phyloP scores from a whole-genome alignment of 1,140 invertebrate genomes.

The Asbolus verrucosus region DNA sequence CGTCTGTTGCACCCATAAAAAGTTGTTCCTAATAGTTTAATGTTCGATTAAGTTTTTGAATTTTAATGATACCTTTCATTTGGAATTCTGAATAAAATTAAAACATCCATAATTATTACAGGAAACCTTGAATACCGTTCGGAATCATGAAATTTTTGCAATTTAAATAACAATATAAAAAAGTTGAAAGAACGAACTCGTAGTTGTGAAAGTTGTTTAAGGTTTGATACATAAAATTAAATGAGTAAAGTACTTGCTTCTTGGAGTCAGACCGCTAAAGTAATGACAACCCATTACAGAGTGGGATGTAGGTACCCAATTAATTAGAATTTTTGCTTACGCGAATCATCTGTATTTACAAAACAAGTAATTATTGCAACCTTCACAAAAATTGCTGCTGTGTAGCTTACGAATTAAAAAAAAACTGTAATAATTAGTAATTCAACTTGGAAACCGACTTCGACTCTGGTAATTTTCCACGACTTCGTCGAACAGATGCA shows the following conservation, averaged over 20 bases:
- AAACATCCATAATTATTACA: constrained; percentile 7
- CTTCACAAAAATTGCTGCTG: not conserved
- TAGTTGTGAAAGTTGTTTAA: constrained; percentile 31
- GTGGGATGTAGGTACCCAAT: too few species aligned
- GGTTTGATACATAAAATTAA: not conserved
- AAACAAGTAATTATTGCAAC: not conserved
- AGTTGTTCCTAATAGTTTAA: too few species aligned
- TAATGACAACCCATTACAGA: too few species aligned
- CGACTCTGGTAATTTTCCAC: constrained; percentile 21
- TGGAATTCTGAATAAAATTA: constrained; percentile 22
- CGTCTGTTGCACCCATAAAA: too few species aligned
- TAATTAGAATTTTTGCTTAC: too few species aligned
- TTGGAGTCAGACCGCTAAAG: not conserved
- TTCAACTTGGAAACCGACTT: constrained; percentile 1
- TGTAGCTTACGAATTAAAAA: not conserved
- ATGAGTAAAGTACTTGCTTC: not conserved
- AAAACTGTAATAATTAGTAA: not conserved
- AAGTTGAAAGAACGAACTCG: constrained; percentile 15
- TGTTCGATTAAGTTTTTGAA: not conserved
- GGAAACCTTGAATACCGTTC: constrained; percentile 8
- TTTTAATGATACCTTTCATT: constrained; percentile 20
- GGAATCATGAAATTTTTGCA: constrained; percentile 10
- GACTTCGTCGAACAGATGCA: constrained; percentile 11
- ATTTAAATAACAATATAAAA: constrained; percentile 4
- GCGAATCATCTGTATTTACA: not conserved